A percentile compares a stretch with the other conserved stretches of the same genome.
Evolutionary conservation across 2,888 invertebrate genomes (phyloP).

Genomic region (Liodrosophila aerea): DNA sequence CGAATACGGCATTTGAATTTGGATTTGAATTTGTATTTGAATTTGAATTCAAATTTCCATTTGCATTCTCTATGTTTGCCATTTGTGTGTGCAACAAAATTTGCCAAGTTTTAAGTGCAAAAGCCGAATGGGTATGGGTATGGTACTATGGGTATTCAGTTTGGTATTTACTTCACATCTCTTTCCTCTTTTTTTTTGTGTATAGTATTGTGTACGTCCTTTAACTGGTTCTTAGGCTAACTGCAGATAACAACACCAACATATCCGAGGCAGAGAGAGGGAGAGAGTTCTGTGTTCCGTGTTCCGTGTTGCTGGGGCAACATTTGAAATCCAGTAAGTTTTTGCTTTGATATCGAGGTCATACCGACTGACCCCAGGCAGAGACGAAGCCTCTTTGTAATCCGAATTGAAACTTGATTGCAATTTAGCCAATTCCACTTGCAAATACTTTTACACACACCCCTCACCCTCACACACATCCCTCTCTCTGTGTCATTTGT

Average conservation of each 20-base stretch:
- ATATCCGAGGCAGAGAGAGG: not conserved
- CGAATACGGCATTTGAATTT: slow-evolving; percentile 19
- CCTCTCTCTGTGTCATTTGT: too few relatives aligned
- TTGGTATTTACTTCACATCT: not conserved
- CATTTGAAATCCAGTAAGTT: slow-evolving; percentile 8
- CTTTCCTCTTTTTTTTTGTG: slow-evolving; percentile 19
- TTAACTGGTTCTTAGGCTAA: slow-evolving; percentile 8
- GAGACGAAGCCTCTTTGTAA: slow-evolving; percentile 3
- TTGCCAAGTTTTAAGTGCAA: slow-evolving; percentile 30
- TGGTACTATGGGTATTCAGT: not conserved
- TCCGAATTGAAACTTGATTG: slow-evolving; percentile 19
- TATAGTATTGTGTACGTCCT: slow-evolving; percentile 2
- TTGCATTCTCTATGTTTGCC: slow-evolving; percentile 30
- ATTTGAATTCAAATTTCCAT: slow-evolving; percentile 19
- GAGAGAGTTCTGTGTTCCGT: too few relatives aligned
- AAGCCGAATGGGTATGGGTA: slow-evolving; percentile 2
- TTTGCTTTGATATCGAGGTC: slow-evolving; percentile 20
- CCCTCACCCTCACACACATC: not conserved
- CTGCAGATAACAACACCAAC: slow-evolving; percentile 23
- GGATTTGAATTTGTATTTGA: slow-evolving; percentile 20
- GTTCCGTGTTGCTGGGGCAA: not conserved
- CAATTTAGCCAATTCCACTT: slow-evolving; percentile 8
- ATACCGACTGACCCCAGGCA: slow-evolving; percentile 9
- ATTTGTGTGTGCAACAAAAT: slow-evolving; percentile 28
- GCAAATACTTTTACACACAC: slow-evolving; percentile 1